Evolutionary conservation across 2,888 invertebrate species (phyloP).

Genomic region (Portevinia maculata): DNA sequence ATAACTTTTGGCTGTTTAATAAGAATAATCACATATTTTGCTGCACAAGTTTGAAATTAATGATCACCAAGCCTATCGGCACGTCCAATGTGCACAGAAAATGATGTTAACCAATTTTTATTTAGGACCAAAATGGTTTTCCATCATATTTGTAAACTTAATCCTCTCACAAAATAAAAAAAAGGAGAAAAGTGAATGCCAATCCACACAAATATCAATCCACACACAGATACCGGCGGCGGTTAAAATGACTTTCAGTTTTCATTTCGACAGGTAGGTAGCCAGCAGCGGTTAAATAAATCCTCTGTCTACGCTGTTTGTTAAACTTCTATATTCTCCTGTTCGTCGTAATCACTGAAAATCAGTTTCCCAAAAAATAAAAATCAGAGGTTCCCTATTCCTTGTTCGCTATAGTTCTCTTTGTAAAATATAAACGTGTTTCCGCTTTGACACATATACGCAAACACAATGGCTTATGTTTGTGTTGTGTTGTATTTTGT

Average conservation of each 20-base stretch:
- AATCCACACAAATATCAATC: conserved; percentile 10
- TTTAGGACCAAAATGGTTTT: conserved; percentile 14
- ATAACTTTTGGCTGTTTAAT: conserved; percentile 14
- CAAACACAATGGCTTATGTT: conserved; percentile 12
- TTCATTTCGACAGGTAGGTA: conserved; percentile 63
- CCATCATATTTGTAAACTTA: not conserved
- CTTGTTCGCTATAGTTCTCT: not conserved
- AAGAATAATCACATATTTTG: conserved; percentile 35
- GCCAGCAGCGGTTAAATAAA: conserved; percentile 39
- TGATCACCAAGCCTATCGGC: conserved; percentile 26
- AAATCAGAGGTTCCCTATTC: not conserved
- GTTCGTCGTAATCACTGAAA: conserved; percentile 43
- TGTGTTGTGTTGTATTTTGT: conserved; percentile 8
- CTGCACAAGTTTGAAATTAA: conserved; percentile 33
- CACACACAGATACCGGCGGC: conserved; percentile 6
- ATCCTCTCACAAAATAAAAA: conserved; percentile 22
- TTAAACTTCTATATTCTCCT: conserved; percentile 33
- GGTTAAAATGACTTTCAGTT: conserved; percentile 66
- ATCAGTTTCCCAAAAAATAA: conserved; percentile 42
- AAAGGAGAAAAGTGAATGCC: not conserved
- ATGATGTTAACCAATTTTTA: not conserved
- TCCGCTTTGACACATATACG: conserved; percentile 59
- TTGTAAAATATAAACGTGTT: conserved; percentile 49
- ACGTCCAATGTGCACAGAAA: conserved; percentile 9
- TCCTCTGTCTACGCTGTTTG: conserved; percentile 20